Percentiles rank a stretch among this genome's conserved stretches.
Conservation (phyloP, 2,797 vertebrate genomes). For the Gadopsis marmoratus region DNA sequence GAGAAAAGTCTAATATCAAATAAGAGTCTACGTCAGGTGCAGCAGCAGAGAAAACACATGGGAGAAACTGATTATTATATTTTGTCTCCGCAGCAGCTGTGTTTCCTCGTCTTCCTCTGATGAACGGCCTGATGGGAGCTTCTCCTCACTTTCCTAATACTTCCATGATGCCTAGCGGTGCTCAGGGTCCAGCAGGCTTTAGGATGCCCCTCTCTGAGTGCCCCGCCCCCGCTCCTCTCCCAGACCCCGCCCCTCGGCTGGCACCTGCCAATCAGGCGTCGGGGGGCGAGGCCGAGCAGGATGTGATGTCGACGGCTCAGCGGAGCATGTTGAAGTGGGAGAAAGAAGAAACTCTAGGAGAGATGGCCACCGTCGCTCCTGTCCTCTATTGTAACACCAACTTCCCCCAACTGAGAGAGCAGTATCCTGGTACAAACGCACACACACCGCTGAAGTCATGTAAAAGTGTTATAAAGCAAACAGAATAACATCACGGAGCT, state of each 20-base stretch:
- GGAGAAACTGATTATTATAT: not conserved
- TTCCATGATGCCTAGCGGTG: slow-evolving; percentile 78
- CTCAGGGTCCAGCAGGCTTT: slow-evolving; percentile 77
- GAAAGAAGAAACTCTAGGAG: slow-evolving; percentile 95
- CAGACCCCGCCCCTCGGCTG: slow-evolving; percentile 15
- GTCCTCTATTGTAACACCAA: slow-evolving; percentile 98
- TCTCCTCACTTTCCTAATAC: slow-evolving; percentile 83
- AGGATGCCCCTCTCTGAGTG: slow-evolving; percentile 84
- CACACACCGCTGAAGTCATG: too few species aligned
- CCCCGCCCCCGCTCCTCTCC: slow-evolving; percentile 4
- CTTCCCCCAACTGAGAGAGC: slow-evolving; percentile 92
- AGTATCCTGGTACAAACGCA: slow-evolving; percentile 83
- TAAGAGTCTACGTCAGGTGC: too few species aligned
- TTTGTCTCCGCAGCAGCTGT: slow-evolving; percentile 61
- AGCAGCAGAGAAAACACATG: not conserved
- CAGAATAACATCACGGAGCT: too few species aligned
- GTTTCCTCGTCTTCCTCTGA: slow-evolving; percentile 90
- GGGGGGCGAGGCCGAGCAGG: slow-evolving; percentile 79
- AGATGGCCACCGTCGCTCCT: slow-evolving; percentile 95
- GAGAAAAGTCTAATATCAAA: too few species aligned
- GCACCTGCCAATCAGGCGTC: slow-evolving; percentile 40
- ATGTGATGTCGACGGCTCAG: slow-evolving; percentile 93
- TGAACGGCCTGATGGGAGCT: slow-evolving; percentile 92
- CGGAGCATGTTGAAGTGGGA: slow-evolving; percentile 97
- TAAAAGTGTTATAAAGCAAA: too few species aligned